Conservation (phyloP, 2,888 invertebrate genomes). For the Ptilodon capucinus region DNA sequence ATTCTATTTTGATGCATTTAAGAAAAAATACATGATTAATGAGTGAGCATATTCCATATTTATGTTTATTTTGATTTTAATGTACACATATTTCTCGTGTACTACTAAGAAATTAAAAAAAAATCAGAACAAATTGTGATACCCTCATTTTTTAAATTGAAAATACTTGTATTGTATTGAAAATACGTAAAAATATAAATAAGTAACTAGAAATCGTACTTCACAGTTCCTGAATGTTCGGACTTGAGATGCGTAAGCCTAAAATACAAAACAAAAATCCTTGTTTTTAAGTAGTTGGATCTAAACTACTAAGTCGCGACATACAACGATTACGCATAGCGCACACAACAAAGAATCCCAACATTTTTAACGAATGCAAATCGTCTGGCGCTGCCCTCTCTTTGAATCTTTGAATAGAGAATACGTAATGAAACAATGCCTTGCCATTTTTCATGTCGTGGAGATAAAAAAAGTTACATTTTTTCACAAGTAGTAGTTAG, state of each 20-base stretch:
- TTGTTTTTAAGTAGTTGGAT: not conserved
- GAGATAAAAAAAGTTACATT: slow-evolving; percentile 17
- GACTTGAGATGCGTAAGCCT: too few relatives aligned
- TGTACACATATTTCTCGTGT: too few relatives aligned
- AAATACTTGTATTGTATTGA: too few relatives aligned
- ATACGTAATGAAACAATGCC: slow-evolving; percentile 70
- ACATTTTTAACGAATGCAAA: slow-evolving; percentile 82
- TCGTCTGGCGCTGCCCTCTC: slow-evolving; percentile 75
- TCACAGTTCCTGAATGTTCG: too few relatives aligned
- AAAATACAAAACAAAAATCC: too few relatives aligned
- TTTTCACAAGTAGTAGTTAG: slow-evolving; percentile 2
- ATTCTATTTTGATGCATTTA: not conserved
- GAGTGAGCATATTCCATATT: not conserved
- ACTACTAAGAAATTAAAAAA: too few relatives aligned
- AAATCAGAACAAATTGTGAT: too few relatives aligned
- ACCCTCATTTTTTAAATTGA: too few relatives aligned
- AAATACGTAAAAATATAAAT: too few relatives aligned
- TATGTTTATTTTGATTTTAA: too few relatives aligned
- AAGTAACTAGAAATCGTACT: too few relatives aligned
- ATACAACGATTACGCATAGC: slow-evolving; percentile 68
- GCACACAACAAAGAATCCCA: slow-evolving; percentile 76
- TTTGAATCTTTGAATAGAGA: slow-evolving; percentile 69
- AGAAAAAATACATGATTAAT: not conserved
- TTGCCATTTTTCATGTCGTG: slow-evolving; percentile 58
- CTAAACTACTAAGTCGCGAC: slow-evolving; percentile 36